Percentiles rank a stretch among this genome's conserved stretches.
phyloP scores from a whole-genome alignment of 2,888 invertebrate species.

The Formica aserva region DNA sequence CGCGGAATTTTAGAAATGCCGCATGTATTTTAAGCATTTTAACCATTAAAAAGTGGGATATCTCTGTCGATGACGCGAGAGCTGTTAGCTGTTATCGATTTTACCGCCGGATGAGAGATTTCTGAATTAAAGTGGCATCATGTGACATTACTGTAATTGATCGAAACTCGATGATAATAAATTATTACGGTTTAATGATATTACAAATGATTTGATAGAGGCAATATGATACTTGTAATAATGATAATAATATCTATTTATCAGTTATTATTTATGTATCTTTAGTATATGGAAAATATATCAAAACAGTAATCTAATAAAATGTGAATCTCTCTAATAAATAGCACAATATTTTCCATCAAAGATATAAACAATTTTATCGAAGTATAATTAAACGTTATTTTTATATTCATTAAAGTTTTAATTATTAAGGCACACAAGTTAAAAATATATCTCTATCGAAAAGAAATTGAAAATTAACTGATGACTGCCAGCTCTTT shows the following conservation, averaged over 20 bases:
- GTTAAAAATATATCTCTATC: background rate
- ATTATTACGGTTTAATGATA: constrained; percentile 2
- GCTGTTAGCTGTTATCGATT: background rate
- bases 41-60: constrained; percentile 11
- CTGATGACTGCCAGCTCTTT: background rate
- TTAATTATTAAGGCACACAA: background rate
- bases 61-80: background rate
- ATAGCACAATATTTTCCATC: background rate
- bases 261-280: constrained; percentile 1
- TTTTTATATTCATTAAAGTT: background rate
- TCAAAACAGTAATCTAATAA: background rate
- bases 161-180: constrained; percentile 5
- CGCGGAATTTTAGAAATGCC: constrained; percentile 16
- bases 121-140: background rate
- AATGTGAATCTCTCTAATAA: background rate
- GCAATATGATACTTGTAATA: background rate
- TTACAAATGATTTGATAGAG: background rate
- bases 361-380: background rate
- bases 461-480: background rate
- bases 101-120: background rate
- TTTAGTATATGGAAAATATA: background rate
- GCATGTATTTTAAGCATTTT: constrained; percentile 29
- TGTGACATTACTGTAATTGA: background rate
- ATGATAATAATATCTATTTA: constrained; percentile 4
- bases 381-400: background rate